Conservation (phyloP, 2,113 vertebrate species). For the Peromyscus leucopus region DNA sequence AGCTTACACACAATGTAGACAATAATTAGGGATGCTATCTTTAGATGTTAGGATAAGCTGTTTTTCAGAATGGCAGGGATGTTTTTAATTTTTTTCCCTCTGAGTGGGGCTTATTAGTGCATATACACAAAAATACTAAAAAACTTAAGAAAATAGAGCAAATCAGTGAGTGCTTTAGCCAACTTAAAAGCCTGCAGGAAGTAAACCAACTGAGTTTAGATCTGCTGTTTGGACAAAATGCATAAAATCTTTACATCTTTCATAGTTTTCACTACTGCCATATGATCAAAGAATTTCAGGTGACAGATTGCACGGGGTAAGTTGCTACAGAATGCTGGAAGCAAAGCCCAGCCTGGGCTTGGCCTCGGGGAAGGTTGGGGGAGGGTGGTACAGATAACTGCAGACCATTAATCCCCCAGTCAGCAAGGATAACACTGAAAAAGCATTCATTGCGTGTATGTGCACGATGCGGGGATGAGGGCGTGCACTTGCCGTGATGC, state of each 20-base stretch:
- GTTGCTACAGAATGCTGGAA: neutral
- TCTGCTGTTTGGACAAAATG: constrained; percentile 73
- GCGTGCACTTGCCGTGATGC: neutral
- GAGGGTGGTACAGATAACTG: constrained; percentile 55
- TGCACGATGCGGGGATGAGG: no score
- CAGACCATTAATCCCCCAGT: constrained; percentile 66
- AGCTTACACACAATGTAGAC: constrained; percentile 73
- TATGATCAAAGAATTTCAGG: constrained; percentile 67
- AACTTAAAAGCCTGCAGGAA: constrained; percentile 78
- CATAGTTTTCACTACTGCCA: constrained; percentile 35
- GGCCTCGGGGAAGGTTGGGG: neutral
- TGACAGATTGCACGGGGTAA: constrained; percentile 43
- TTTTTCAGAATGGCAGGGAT: constrained; percentile 80
- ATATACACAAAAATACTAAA: constrained; percentile 73
- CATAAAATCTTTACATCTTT: constrained; percentile 78
- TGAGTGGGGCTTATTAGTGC: constrained; percentile 59
- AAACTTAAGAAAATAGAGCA: constrained; percentile 78
- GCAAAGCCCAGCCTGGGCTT: constrained; percentile 15
- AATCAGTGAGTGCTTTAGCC: constrained; percentile 76
- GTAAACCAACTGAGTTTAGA: constrained; percentile 81
- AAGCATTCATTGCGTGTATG: neutral
- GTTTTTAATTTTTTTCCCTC: constrained; percentile 60
- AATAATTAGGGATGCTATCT: constrained; percentile 83
- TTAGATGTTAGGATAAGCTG: constrained; percentile 83
- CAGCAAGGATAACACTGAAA: constrained; percentile 69